Base-by-base conservation (phyloP, 2,888 invertebrate species). In the Drosophila anomalata region DNA sequence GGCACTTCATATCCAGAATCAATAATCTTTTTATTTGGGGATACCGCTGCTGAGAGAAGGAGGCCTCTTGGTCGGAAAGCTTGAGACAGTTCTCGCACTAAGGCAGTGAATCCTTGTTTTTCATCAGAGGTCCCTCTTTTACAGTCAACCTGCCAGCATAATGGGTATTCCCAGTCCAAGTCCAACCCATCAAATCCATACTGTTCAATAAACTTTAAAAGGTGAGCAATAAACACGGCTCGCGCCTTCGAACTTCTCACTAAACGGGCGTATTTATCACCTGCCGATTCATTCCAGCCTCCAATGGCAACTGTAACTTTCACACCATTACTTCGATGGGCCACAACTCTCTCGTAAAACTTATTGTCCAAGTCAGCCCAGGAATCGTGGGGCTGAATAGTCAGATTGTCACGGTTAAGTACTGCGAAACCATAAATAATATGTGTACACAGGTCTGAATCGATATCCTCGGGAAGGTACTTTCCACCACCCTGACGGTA, bases 221-320 rank as follows among this genome's bases (percentile, higher is more conserved):
- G 95, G 78, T 96, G 95, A 0, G 94, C 92, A 14, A 97, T 94
- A 86, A 98, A 98, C 73, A 94, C 94, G 29, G 94, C 92, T 60
- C 97, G 93, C 0, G 96, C 94, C 0, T 94, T 92, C 0, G 95
- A 93, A 87, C 94, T 95, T 90, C 96, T 95, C 0, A 96, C 97
- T 33, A 97, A 92, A 46, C 95, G 94, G 1, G 97, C 96, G 91
- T 97, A 97, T 89, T 97, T 97, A 90, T 96, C 96, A 3, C 97
- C 97, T 0, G 96, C 96, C 0, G 97, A 98, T 91, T 98, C 97
- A 88, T 97, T 98, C 98, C 98, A 98, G 0, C 98, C 98, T 6
- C 98, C 98, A 65, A 98, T 94, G 0, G 98, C 98, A 2, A 98
- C 93, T 0, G 97, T 93, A 0, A 97, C 96, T 90, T 96, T 97